These are phyloP conservation scores for Cnemophilus loriae DNA, from an alignment of 2,113 vertebrate species.

Conservation along the genomic window DNA sequence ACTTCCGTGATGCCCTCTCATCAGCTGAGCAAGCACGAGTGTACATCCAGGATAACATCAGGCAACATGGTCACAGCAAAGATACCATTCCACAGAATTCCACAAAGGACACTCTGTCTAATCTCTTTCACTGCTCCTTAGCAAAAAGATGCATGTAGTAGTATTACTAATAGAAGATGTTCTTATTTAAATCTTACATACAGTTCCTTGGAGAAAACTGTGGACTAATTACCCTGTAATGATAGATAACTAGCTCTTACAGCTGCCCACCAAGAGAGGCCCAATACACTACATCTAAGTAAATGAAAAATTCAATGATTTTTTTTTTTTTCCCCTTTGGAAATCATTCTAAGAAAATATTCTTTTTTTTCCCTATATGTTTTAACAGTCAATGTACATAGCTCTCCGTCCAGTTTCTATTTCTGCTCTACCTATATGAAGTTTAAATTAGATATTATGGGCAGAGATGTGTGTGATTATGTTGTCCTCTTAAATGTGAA, in stretches of 20 bases:
- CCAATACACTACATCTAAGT: background rate
- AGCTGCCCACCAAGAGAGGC: background rate
- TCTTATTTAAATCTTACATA: background rate
- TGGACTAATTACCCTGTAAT: background rate
- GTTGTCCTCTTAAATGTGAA: background rate
- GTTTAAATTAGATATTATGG: background rate
- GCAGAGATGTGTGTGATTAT: background rate
- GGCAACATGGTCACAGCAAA: background rate
- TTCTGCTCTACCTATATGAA: background rate
- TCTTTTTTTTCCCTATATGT: background rate
- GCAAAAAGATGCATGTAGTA: background rate
- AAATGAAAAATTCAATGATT: background rate
- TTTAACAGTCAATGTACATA: background rate
- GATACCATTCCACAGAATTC: background rate
- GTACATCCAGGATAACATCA: fast-evolving
- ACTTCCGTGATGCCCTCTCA: background rate
- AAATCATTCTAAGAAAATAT: background rate
- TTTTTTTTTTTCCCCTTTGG: background rate
- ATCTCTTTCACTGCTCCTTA: background rate
- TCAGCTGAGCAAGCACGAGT: background rate
- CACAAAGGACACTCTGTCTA: background rate
- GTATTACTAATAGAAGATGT: background rate
- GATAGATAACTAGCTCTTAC: background rate
- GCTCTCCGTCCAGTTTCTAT: background rate
- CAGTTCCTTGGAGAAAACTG: background rate